Conservation (phyloP, 2,888 invertebrate species). For the Chrysolina haemoptera region DNA sequence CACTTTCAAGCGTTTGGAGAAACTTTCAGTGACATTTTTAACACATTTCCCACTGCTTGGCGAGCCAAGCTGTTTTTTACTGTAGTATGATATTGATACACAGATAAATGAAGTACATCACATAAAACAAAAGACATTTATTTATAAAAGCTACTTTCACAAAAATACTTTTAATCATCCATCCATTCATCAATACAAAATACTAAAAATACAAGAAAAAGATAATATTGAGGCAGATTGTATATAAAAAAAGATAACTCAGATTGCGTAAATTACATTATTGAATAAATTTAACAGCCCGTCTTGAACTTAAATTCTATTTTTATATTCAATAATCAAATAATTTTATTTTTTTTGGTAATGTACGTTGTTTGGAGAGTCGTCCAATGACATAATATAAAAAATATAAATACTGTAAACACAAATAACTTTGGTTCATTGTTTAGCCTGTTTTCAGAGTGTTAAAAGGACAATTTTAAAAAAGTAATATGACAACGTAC, state of each 20-base stretch:
- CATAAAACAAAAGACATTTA: conserved; percentile 14
- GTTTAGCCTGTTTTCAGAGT: too few relatives aligned
- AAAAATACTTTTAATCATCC: conserved; percentile 12
- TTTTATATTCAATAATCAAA: neutral
- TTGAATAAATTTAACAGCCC: conserved; percentile 11
- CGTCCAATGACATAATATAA: too few relatives aligned
- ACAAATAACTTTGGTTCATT: too few relatives aligned
- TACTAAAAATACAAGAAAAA: neutral
- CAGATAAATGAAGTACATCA: neutral
- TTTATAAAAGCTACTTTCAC: conserved; percentile 14
- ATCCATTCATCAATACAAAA: conserved; percentile 8
- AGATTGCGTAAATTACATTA: neutral
- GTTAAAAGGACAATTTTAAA: too few relatives aligned
- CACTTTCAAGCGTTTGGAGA: too few relatives aligned
- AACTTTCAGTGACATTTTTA: too few relatives aligned
- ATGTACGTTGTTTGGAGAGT: neutral
- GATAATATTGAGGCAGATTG: conserved; percentile 8
- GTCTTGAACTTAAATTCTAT: conserved; percentile 13
- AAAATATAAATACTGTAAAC: too few relatives aligned
- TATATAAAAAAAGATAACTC: conserved; percentile 11
- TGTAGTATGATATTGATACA: too few relatives aligned
- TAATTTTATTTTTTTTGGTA: neutral
- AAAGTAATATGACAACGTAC: neutral
- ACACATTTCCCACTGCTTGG: too few relatives aligned
- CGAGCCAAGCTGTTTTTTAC: too few relatives aligned